Evolutionary conservation across 2,113 vertebrate genomes (phyloP), one percentile per base, ranked within the genome.

Genomic region (Dipodomys spectabilis): DNA sequence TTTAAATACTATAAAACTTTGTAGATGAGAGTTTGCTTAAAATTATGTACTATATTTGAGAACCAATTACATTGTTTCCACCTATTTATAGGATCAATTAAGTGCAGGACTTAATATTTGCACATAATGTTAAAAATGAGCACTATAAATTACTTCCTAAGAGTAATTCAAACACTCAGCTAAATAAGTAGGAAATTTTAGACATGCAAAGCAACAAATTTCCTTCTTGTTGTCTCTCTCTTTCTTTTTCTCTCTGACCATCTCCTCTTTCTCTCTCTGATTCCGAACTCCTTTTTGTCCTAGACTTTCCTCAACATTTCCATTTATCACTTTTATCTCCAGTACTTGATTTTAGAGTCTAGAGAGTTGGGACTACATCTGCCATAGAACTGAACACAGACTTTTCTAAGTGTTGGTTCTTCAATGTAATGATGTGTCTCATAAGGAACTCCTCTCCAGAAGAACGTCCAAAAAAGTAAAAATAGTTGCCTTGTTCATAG

Each of bases 41-140:
- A 67, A 78, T 16, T 86, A 87, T 68, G 49, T 30, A 30, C 4
- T 60, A 30, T 35, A 16, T 84, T 83, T 88, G 69, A 12, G 74
- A 78, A 78, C 2, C 44, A 81, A 89, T 84, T 60, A 74, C 25
- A 81, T 64, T 84, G 53, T 90, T 89, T 96, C 80, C 15, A 62
- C 11, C 19, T 67, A 32, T 71, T 72, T 73, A 60, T 18, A 75
- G 30, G 25, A 77, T 84, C 85, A 83, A 90, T 32, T 85, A 73
- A 49, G 57, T 68, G 11, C 2, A 75, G 30, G 7, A 53, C 80
- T 88, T 89, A 94, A 71, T 45, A 93, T 67, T 86, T 92, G 92
- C 30, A 49, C 23, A 72, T 60, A 57, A 45, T 60, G 67, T 73
- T 5, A 64, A 85, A 82, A 49, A 45, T 67, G 19, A 82, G 81